Evolutionary conservation across 2,113 vertebrate species (phyloP).

Genomic region (Grantiella picta): DNA sequence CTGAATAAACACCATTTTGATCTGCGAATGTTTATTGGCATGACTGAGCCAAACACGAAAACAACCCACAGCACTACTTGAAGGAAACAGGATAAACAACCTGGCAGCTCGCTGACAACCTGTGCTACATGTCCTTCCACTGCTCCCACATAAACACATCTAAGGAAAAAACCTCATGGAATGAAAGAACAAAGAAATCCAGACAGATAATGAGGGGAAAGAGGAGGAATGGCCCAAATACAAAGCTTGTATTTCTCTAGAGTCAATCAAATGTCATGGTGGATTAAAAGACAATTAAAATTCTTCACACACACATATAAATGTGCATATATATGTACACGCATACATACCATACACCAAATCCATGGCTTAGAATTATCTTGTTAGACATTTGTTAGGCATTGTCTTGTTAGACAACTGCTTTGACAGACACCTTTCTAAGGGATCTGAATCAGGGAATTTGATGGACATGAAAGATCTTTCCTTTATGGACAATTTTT

Average conservation of each 20-base stretch:
- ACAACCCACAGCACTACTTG: neutral
- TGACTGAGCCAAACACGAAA: neutral
- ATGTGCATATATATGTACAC: neutral
- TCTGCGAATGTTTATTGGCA: neutral
- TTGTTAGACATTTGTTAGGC: neutral
- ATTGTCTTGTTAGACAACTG: neutral
- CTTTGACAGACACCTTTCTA: neutral
- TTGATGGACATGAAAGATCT: neutral
- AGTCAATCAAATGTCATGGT: neutral
- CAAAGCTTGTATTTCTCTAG: neutral
- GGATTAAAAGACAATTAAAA: neutral
- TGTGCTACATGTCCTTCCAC: neutral
- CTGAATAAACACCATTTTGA: neutral
- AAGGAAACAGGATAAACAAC: neutral
- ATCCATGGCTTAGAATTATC: neutral
- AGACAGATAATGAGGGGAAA: neutral
- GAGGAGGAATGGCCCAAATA: neutral
- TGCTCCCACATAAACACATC: neutral
- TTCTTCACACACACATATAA: accelerated
- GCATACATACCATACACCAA: neutral
- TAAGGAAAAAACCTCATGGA: neutral
- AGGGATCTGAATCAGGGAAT: neutral
- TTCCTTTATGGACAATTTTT: neutral
- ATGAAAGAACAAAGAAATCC: neutral
- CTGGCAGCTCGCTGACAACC: neutral